phyloP scores from a whole-genome alignment of 2,113 vertebrate genomes.

The Cottus gobio region DNA sequence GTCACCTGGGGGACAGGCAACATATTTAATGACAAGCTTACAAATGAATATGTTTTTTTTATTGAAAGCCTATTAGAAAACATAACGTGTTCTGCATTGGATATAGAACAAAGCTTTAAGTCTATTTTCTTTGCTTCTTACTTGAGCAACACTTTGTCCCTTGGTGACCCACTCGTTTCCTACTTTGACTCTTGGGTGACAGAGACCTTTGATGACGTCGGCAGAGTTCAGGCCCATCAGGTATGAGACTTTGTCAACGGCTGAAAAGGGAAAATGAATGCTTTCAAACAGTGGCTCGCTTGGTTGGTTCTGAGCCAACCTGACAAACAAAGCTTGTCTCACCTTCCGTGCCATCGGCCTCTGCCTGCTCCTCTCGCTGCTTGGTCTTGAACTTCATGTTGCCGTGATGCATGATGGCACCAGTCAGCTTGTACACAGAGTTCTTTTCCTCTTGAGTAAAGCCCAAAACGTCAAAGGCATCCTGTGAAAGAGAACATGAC shows the following conservation, averaged over 20 bases:
- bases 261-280: slow-evolving; percentile 62
- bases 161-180: slow-evolving; percentile 93
- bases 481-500: neutral
- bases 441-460: slow-evolving; percentile 90
- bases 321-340: neutral
- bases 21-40: neutral
- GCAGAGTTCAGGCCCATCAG: slow-evolving; percentile 92
- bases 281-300: neutral
- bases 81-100: neutral
- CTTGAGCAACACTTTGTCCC: slow-evolving; percentile 92
- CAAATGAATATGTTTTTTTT: neutral
- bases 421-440: slow-evolving; percentile 88
- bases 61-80: neutral
- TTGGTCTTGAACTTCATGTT: slow-evolving; percentile 94
- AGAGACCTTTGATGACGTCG: slow-evolving; percentile 90
- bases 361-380: slow-evolving; percentile 90
- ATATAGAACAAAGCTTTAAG: neutral
- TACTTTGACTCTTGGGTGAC: slow-evolving; percentile 90
- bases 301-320: neutral
- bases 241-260: slow-evolving; percentile 90
- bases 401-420: slow-evolving; percentile 91
- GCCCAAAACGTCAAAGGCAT: slow-evolving; percentile 84
- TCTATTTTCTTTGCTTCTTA: slow-evolving; percentile 53
- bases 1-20: slow-evolving; percentile 58
- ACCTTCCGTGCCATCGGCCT: slow-evolving; percentile 92